Conservation (phyloP, 2,888 invertebrate genomes). For the Scrobipalpa atriplicella region DNA sequence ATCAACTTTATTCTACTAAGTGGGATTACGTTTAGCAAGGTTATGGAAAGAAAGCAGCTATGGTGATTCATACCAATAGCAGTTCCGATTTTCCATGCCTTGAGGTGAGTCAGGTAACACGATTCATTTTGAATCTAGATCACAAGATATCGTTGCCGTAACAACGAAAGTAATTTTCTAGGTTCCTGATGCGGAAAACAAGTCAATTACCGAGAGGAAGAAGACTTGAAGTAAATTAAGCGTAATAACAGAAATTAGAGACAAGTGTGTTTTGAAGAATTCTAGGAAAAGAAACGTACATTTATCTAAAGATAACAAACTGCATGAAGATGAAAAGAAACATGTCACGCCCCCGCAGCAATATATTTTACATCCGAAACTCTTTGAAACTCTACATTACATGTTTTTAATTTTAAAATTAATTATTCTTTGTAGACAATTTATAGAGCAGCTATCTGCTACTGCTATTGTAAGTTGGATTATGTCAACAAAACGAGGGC, state of each 20-base stretch:
- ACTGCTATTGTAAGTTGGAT: background rate
- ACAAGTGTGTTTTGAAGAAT: background rate
- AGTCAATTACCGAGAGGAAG: constrained; percentile 15
- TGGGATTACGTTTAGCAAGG: background rate
- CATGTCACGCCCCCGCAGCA: constrained; percentile 18
- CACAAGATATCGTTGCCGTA: constrained; percentile 22
- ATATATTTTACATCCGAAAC: background rate
- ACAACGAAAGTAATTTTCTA: constrained; percentile 29
- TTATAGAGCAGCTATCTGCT: background rate
- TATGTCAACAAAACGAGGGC: constrained; percentile 17
- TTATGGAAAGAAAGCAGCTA: background rate
- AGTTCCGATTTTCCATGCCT: constrained; percentile 20
- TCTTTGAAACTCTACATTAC: constrained; percentile 3
- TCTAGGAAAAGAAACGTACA: background rate
- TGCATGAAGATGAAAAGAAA: constrained; percentile 7
- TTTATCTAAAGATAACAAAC: constrained; percentile 6
- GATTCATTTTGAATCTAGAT: constrained; percentile 24
- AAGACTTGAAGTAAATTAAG: constrained; percentile 1
- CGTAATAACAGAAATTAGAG: background rate
- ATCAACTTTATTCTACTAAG: too few species aligned
- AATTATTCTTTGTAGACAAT: background rate
- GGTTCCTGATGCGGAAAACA: constrained; percentile 25
- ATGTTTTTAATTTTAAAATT: background rate
- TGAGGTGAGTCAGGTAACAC: constrained; percentile 28
- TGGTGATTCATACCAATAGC: constrained; percentile 24